Evolutionary conservation across 92 coral and sea anemone genomes (phyloP).

Genomic region (Blastomussa wellsi): DNA sequence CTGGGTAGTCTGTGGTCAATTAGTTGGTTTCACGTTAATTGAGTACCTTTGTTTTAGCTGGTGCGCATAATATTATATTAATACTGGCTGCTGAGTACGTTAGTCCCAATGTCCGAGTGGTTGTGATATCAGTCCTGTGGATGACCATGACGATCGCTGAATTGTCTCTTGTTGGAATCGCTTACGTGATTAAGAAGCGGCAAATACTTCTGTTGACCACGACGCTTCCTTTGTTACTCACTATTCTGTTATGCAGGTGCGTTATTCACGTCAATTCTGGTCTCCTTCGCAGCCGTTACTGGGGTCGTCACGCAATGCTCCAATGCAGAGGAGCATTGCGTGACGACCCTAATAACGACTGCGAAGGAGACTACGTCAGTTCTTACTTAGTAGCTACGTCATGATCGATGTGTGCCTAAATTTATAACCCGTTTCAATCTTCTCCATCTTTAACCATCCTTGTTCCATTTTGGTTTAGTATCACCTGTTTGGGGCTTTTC

Average conservation of each 20-base stretch:
- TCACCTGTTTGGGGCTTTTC: no score
- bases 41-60: slow-evolving; percentile 44
- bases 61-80: slow-evolving; percentile 56
- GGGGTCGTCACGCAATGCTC: not conserved
- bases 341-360: not conserved
- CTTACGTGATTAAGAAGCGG: slow-evolving; percentile 51
- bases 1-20: no score
- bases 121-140: slow-evolving; percentile 61
- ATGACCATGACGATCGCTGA: slow-evolving; percentile 51
- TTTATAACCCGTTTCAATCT: no score
- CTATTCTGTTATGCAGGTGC: slow-evolving; percentile 65
- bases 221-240: slow-evolving; percentile 62
- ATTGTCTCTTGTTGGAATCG: slow-evolving; percentile 67
- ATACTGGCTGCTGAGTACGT: slow-evolving; percentile 78
- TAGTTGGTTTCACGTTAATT: not conserved
- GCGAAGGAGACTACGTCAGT: no score
- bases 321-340: no score
- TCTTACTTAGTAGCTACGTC: no score
- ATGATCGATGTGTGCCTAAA: no score
- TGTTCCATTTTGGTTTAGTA: no score
- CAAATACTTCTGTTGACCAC: slow-evolving; percentile 48
- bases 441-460: no score
- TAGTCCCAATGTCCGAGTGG: slow-evolving; percentile 59
- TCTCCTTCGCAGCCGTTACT: not conserved
- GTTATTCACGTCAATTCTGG: slow-evolving; percentile 1